Conservation (phyloP, 2,797 vertebrate species). For the Pseudomugil tenellus region DNA sequence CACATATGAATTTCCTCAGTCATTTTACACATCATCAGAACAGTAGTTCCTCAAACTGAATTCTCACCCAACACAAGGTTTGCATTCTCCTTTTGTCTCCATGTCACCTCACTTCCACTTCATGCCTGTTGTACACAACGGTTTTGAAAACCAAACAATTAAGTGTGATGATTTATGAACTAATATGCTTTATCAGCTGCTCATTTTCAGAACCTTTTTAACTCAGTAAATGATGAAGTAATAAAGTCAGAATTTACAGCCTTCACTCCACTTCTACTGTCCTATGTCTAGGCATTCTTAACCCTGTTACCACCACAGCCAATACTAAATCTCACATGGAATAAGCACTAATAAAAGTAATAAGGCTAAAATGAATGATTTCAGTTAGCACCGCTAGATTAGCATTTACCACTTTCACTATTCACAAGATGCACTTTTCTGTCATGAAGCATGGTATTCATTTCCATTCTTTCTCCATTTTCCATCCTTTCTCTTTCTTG, state of each 20-base stretch:
- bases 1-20: constrained; percentile 30
- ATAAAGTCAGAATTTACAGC: neutral
- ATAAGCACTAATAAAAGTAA: neutral
- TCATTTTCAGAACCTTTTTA: constrained; percentile 3
- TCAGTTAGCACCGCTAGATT: constrained; percentile 7
- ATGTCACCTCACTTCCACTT: constrained; percentile 44
- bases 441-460: constrained; percentile 82
- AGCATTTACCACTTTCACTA: constrained; percentile 59
- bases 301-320: constrained; percentile 39
- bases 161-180: neutral
- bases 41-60: constrained; percentile 31
- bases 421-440: constrained; percentile 73
- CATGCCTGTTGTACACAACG: constrained; percentile 25
- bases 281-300: constrained; percentile 53
- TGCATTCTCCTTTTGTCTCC: constrained; percentile 54
- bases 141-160: neutral
- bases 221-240: neutral
- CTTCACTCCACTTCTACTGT: constrained; percentile 38
- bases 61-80: constrained; percentile 36
- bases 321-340: constrained; percentile 37
- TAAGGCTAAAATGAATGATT: constrained; percentile 9
- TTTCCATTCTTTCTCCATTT: constrained; percentile 81
- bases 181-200: neutral
- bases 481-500: constrained; percentile 78
- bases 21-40: constrained; percentile 48